These are phyloP conservation scores for Pseudopleuronectes americanus DNA, from an alignment of 2,797 vertebrate species.

Conservation along the genomic window DNA sequence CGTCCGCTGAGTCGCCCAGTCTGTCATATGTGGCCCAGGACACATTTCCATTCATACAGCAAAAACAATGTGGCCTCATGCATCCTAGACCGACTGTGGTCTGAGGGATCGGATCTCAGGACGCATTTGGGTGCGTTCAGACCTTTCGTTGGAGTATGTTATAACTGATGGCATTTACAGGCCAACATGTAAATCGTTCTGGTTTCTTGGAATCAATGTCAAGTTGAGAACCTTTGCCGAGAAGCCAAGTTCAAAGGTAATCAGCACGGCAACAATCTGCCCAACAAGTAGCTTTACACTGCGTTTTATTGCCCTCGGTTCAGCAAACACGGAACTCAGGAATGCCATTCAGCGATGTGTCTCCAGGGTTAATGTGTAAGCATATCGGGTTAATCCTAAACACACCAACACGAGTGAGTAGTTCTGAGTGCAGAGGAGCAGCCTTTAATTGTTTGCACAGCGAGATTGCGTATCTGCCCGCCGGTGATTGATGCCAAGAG, in stretches of 20 bases:
- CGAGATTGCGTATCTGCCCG: constrained; percentile 73
- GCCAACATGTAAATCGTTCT: background rate
- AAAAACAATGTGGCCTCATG: no score
- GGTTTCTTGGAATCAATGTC: background rate
- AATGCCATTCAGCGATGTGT: constrained; percentile 66
- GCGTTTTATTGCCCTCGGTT: constrained; percentile 48
- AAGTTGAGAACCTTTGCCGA: constrained; percentile 14
- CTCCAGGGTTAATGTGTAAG: constrained; percentile 71
- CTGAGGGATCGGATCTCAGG: no score
- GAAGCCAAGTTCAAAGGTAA: constrained; percentile 58
- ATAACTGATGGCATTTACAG: no score
- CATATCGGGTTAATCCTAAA: constrained; percentile 69
- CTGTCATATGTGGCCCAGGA: no score
- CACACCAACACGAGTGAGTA: constrained; percentile 65
- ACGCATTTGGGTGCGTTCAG: no score
- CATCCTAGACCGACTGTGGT: no score
- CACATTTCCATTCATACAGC: no score
- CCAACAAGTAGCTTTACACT: constrained; percentile 38
- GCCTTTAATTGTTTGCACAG: constrained; percentile 80
- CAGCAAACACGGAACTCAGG: constrained; percentile 55
- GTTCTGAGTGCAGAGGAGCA: constrained; percentile 69
- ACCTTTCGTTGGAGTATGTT: background rate
- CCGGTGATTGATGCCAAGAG: constrained; percentile 66
- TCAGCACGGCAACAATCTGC: constrained; percentile 2
- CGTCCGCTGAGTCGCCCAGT: no score